These are phyloP conservation scores for Lerista edwardsae DNA, from an alignment of 2,797 vertebrate species.

Conservation along the genomic window DNA sequence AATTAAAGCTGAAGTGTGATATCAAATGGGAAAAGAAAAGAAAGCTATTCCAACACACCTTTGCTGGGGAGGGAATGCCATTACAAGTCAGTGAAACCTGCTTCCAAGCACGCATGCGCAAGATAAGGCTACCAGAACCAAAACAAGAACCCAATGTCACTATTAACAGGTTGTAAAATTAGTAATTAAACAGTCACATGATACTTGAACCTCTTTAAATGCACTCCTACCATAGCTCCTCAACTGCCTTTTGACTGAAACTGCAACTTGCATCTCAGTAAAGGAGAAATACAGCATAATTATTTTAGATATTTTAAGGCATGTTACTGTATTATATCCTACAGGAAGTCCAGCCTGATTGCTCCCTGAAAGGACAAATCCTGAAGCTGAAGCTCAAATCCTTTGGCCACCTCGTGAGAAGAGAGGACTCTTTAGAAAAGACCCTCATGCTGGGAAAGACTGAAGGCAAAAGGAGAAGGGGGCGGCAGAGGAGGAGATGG, in stretches of 20 bases:
- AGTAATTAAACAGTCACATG: background rate
- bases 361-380: too few species aligned
- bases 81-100: background rate
- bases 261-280: background rate
- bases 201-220: background rate
- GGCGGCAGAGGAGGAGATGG: too few species aligned
- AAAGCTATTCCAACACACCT: background rate
- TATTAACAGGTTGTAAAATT: background rate
- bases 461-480: too few species aligned
- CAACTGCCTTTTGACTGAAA: background rate
- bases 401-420: too few species aligned
- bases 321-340: background rate
- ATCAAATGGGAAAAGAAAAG: too few species aligned
- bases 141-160: background rate
- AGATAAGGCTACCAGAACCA: background rate
- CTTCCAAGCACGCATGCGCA: background rate
- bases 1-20: slow-evolving; percentile 11
- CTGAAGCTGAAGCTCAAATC: too few species aligned
- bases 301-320: background rate
- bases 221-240: too few species aligned
- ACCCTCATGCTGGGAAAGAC: too few species aligned
- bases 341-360: too few species aligned
- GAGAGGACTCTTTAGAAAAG: too few species aligned
- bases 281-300: background rate
- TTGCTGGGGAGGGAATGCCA: background rate